Evolutionary conservation across 2,888 invertebrate species (phyloP).

Genomic region (Chrysina gloriosa): DNA sequence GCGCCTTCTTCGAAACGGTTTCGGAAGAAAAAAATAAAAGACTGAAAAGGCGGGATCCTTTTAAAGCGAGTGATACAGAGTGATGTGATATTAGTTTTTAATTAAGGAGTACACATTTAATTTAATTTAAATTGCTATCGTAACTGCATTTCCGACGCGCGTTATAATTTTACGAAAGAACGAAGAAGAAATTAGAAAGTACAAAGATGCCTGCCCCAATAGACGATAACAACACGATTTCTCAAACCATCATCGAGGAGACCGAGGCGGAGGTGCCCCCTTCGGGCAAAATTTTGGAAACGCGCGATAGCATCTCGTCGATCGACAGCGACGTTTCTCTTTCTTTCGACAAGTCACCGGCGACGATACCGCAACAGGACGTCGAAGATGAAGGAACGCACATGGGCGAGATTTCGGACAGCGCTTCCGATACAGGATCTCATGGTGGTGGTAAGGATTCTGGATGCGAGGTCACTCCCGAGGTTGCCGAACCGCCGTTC

Average conservation of each 20-base stretch:
- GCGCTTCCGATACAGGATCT: slow-evolving; percentile 73
- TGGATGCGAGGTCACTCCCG: slow-evolving; percentile 73
- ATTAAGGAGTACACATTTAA: slow-evolving; percentile 19
- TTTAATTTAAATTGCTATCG: slow-evolving; percentile 20
- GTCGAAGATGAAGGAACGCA: slow-evolving; percentile 72
- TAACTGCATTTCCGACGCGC: too few species aligned
- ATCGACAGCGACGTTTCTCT: slow-evolving; percentile 72
- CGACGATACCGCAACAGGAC: slow-evolving; percentile 48
- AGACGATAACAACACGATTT: slow-evolving; percentile 54
- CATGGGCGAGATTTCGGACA: slow-evolving; percentile 74
- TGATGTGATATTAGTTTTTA: slow-evolving; percentile 32
- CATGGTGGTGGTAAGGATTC: slow-evolving; percentile 75
- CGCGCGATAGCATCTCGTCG: slow-evolving; percentile 72
- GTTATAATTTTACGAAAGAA: neutral
- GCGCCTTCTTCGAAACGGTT: neutral
- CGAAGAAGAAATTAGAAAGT: slow-evolving; percentile 46
- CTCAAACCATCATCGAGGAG: slow-evolving; percentile 61
- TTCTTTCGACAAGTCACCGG: slow-evolving; percentile 65
- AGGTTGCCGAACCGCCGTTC: slow-evolving; percentile 71
- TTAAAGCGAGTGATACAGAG: slow-evolving; percentile 19
- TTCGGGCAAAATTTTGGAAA: slow-evolving; percentile 68
- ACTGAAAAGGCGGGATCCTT: neutral
- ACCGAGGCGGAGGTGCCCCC: slow-evolving; percentile 58
- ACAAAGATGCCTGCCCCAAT: slow-evolving; percentile 60
- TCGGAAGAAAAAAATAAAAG: neutral